Percentiles rank a stretch among this genome's conserved stretches.
Conservation (phyloP, 1,140 invertebrate genomes). For the Eueides isabella region DNA sequence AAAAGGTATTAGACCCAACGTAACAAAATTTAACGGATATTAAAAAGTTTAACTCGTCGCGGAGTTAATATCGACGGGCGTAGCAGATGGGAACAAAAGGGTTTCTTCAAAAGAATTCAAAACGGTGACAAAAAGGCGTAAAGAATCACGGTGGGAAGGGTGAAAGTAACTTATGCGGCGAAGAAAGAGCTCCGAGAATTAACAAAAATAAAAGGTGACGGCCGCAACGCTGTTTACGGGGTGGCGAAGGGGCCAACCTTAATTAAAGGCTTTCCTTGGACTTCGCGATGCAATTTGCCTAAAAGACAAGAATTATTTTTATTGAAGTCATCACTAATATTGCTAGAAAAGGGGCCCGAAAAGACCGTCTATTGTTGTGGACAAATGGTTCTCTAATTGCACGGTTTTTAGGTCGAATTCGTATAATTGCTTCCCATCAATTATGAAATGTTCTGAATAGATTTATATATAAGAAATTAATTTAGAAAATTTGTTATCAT, state of each 20-base stretch:
- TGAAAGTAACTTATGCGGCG: conserved; percentile 81
- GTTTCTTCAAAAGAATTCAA: conserved; percentile 79
- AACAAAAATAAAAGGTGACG: conserved; percentile 83
- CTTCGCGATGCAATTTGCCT: conserved; percentile 81
- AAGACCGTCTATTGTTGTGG: conserved; percentile 69
- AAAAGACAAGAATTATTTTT: conserved; percentile 83
- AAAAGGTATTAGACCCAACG: conserved; percentile 68
- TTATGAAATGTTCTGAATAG: conserved; percentile 53
- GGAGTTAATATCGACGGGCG: conserved; percentile 83
- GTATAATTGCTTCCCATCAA: conserved; percentile 56
- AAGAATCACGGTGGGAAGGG: conserved; percentile 77
- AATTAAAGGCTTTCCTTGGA: conserved; percentile 81
- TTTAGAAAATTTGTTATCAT: neutral
- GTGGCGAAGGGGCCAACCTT: conserved; percentile 66
- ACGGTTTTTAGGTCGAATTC: conserved; percentile 66
- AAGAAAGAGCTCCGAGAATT: conserved; percentile 77
- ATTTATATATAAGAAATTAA: neutral
- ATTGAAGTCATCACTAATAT: conserved; percentile 83
- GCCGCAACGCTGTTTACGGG: conserved; percentile 76
- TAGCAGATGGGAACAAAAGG: conserved; percentile 79
- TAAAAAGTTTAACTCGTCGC: conserved; percentile 80
- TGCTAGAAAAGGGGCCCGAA: conserved; percentile 60
- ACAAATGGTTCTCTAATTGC: conserved; percentile 78
- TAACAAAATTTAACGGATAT: conserved; percentile 82
- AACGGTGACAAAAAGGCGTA: conserved; percentile 81